Evolutionary conservation across 2,888 invertebrate species (phyloP).

Genomic region (Chrysina gloriosa): DNA sequence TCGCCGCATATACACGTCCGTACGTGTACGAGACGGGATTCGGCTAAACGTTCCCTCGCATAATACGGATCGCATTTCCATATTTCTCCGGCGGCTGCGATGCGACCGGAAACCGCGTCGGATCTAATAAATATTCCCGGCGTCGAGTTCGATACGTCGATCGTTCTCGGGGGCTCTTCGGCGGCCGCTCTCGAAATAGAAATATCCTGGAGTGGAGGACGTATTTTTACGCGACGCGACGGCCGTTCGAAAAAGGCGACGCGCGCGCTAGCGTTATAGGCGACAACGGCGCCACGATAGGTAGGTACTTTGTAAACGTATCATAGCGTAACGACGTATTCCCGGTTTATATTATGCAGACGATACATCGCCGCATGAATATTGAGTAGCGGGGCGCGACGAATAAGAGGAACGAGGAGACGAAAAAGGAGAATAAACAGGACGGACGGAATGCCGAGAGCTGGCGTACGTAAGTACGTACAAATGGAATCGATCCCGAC

Average conservation of each 20-base stretch:
- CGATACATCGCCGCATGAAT: constrained; percentile 33
- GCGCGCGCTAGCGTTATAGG: background rate
- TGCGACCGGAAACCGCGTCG: background rate
- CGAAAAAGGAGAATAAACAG: too few species aligned
- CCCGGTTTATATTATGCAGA: constrained; percentile 36
- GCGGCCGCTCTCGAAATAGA: background rate
- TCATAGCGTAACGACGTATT: constrained; percentile 34
- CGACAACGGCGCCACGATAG: background rate
- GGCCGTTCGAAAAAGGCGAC: background rate
- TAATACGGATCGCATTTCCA: background rate
- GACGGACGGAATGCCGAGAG: too few species aligned
- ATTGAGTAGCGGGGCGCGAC: constrained; percentile 18
- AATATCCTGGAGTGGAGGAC: background rate
- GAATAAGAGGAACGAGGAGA: background rate
- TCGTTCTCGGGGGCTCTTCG: background rate
- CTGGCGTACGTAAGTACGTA: too few species aligned
- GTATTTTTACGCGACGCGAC: background rate
- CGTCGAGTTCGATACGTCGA: background rate
- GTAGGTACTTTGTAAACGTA: constrained; percentile 36
- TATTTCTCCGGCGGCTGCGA: background rate
- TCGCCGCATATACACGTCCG: too few species aligned
- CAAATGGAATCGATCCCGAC: too few species aligned
- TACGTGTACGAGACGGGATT: too few species aligned
- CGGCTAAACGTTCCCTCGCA: background rate
- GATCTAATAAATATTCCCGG: constrained; percentile 36